Evolutionary conservation across 2,113 vertebrate species (phyloP).

Genomic region (Coturnix japonica): DNA sequence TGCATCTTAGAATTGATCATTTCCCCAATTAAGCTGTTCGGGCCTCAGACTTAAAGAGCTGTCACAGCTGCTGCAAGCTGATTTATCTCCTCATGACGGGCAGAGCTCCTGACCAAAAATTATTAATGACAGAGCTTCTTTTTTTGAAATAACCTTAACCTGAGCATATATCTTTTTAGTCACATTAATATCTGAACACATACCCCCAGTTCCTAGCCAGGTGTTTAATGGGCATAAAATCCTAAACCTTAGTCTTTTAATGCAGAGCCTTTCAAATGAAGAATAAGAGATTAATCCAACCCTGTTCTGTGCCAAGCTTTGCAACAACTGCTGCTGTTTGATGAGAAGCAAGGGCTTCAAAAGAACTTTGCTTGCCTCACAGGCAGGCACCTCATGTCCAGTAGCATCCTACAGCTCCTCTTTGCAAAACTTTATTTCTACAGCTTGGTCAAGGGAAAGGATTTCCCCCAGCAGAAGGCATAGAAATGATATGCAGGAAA

Average conservation of each 20-base stretch:
- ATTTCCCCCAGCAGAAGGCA: not conserved
- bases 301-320: not conserved
- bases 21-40: conserved; percentile 62
- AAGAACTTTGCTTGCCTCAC: not conserved
- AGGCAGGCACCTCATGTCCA: not conserved
- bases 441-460: rapidly evolving
- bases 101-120: conserved; percentile 65
- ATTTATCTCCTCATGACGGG: conserved; percentile 69
- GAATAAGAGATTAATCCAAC: conserved; percentile 57
- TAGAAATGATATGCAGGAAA: rapidly evolving
- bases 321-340: not conserved
- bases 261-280: conserved; percentile 49
- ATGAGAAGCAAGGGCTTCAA: not conserved
- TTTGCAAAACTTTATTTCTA: rapidly evolving
- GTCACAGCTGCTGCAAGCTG: conserved; percentile 59
- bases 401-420: not conserved
- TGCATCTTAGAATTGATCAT: conserved; percentile 67
- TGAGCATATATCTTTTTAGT: conserved; percentile 66
- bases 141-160: conserved; percentile 72
- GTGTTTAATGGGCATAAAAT: conserved; percentile 63
- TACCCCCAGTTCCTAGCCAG: conserved; percentile 33
- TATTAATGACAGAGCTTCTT: conserved; percentile 68
- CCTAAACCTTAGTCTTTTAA: conserved; percentile 59
- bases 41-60: conserved; percentile 69
- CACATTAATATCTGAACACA: conserved; percentile 66